phyloP scores from a whole-genome alignment of 2,797 vertebrate genomes.

The Gadopsis bispinosus region DNA sequence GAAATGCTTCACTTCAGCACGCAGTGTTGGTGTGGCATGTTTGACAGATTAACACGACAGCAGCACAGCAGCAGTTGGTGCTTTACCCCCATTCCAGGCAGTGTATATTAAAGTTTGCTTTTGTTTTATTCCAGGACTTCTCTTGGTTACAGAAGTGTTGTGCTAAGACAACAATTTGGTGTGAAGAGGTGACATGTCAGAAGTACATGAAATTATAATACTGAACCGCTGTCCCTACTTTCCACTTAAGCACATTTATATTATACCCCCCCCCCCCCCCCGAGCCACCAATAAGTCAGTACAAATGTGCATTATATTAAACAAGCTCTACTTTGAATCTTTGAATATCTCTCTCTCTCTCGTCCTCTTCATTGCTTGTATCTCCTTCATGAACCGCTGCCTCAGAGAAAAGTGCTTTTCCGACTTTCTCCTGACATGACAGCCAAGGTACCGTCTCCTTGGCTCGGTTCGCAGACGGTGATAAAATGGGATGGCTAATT shows the following conservation, averaged over 20 bases:
- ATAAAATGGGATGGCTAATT: slow-evolving; percentile 80
- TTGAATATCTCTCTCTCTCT: slow-evolving; percentile 11
- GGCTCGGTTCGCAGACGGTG: slow-evolving; percentile 61
- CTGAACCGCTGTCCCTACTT: neutral
- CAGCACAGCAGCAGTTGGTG: neutral
- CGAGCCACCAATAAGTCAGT: neutral
- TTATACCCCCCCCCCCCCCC: too few species aligned
- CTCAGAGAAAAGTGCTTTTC: slow-evolving; percentile 55
- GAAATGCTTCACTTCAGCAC: slow-evolving; percentile 5
- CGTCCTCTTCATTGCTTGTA: slow-evolving; percentile 41
- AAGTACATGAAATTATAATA: neutral
- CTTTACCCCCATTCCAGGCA: neutral
- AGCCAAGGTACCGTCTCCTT: slow-evolving; percentile 69
- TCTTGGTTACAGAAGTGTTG: neutral
- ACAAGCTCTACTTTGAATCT: too few species aligned
- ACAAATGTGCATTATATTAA: too few species aligned
- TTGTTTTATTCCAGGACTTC: neutral
- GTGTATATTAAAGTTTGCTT: neutral
- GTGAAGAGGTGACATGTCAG: neutral
- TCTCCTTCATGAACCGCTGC: slow-evolving; percentile 48
- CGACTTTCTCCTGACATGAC: slow-evolving; percentile 61
- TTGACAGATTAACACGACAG: slow-evolving; percentile 12
- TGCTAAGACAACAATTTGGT: neutral
- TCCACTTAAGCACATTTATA: neutral
- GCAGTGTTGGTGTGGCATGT: neutral